Conservation (phyloP, 1,140 invertebrate genomes). For the Anastrepha obliqua region DNA sequence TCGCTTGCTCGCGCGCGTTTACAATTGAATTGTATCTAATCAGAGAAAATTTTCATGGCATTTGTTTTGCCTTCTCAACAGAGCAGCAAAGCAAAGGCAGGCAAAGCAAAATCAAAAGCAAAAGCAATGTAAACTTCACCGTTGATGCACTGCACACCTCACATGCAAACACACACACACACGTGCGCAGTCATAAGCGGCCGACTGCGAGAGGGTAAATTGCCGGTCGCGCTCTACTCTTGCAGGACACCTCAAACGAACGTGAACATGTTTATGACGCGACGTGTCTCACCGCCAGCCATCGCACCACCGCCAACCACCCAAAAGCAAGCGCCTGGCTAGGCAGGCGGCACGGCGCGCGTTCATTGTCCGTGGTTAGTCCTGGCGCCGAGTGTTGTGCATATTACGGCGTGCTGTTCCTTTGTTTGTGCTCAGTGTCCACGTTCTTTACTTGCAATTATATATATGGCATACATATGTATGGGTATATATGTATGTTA, state of each 20-base stretch:
- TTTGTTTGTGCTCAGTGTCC: constrained; percentile 42
- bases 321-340: background rate
- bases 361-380: constrained; percentile 57
- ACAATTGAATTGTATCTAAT: constrained; percentile 72
- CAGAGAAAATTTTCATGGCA: constrained; percentile 71
- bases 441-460: constrained; percentile 56
- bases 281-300: background rate
- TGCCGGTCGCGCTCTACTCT: background rate
- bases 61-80: constrained; percentile 73
- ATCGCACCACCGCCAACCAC: constrained; percentile 1
- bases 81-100: background rate
- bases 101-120: background rate
- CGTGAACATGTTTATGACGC: background rate
- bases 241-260: background rate
- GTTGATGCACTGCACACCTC: constrained; percentile 25
- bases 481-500: constrained; percentile 54
- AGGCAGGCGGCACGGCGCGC: constrained; percentile 40
- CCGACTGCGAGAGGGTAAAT: constrained; percentile 33
- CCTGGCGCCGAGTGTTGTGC: constrained; percentile 24
- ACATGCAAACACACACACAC: background rate
- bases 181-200: background rate
- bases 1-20: constrained; percentile 55
- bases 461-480: constrained; percentile 8
- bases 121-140: background rate
- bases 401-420: constrained; percentile 36